Base-by-base conservation (phyloP, 2,113 vertebrate genomes). In the Prochilodus magdalenae region DNA sequence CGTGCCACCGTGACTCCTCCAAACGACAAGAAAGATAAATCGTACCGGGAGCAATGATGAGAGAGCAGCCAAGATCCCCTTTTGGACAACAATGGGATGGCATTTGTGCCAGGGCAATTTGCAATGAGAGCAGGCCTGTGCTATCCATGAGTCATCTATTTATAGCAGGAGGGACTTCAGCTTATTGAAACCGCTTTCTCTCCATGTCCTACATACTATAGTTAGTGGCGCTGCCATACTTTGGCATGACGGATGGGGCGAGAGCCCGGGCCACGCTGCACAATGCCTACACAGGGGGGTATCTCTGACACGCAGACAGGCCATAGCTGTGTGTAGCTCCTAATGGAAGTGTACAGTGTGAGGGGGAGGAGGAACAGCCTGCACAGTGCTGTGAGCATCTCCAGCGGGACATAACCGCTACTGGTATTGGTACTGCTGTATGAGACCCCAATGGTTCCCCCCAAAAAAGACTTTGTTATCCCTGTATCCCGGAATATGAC, bases 11-110 rank as follows among this genome's bases (percentile, higher is more conserved):
- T 36, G 22, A 73, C 29, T 27, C 8, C 47, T 22, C 22, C 29
- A 57, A 77, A 71, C 49, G 70, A 62, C 72, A 57, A 30, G 59
- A 44, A 44, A 36, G 36, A 74, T 70, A 83, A 75, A 79, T 80
- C 76, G 71, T 29, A 71, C 40, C 26, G 47, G 29, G 66, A 73
- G 6, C 63, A 18, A 60, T 62, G 63, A 14, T 33, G 59, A 65
- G 59, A 15, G 67, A 47, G 51, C 26, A 18, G 57, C 66, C 76
- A 59, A 74, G 75, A 26, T 67, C 16, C 65, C 16, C 18, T 75
- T 85, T 78, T 53, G 55, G 30, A 24, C 80, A 82, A 83, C 80
- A 85, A 83, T 72, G 47, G 57, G 13, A n/a, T 47, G 63, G 22
- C 55, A 65, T 75, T 66, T 53, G 80, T 81, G 80, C 30, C 65